Percentiles rank a stretch among this genome's conserved stretches.
Evolutionary conservation across 2,113 vertebrate species (phyloP).

Genomic region (Rhinolophus ferrumequinum): DNA sequence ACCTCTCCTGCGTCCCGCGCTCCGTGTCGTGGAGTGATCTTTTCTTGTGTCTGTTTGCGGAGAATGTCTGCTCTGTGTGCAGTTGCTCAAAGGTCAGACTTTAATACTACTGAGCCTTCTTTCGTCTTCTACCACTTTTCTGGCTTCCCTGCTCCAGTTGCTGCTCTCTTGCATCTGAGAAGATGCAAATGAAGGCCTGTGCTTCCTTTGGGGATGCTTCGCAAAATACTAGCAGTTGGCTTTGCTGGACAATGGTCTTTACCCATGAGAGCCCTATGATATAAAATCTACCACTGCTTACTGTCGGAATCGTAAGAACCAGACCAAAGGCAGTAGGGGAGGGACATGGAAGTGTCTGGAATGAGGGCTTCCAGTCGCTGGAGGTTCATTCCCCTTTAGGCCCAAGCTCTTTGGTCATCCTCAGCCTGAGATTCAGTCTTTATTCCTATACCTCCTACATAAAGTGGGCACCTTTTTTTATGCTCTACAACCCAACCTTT

Average conservation of each 20-base stretch:
- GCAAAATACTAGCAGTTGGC: not conserved
- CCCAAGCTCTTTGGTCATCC: not conserved
- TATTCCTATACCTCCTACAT: not conserved
- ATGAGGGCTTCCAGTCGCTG: not conserved
- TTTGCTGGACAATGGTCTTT: not conserved
- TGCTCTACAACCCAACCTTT: not conserved
- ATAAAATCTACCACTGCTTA: not conserved
- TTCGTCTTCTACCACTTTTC: not conserved
- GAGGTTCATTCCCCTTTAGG: not conserved
- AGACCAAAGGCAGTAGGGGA: not conserved
- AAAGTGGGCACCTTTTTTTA: not conserved
- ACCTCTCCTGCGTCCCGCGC: not conserved
- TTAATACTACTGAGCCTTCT: not conserved
- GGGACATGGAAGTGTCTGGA: not conserved
- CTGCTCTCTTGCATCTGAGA: not conserved
- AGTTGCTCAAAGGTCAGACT: not conserved
- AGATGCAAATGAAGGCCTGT: not conserved
- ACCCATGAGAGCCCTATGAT: not conserved
- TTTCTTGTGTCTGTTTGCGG: not conserved
- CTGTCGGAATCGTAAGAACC: not conserved
- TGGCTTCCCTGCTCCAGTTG: not conserved
- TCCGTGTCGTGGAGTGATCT: not conserved
- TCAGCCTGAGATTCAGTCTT: not conserved
- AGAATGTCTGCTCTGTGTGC: not conserved
- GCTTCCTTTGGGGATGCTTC: not conserved